phyloP scores from a whole-genome alignment of 2,888 invertebrate species.

The Pachymerium ferrugineum region DNA sequence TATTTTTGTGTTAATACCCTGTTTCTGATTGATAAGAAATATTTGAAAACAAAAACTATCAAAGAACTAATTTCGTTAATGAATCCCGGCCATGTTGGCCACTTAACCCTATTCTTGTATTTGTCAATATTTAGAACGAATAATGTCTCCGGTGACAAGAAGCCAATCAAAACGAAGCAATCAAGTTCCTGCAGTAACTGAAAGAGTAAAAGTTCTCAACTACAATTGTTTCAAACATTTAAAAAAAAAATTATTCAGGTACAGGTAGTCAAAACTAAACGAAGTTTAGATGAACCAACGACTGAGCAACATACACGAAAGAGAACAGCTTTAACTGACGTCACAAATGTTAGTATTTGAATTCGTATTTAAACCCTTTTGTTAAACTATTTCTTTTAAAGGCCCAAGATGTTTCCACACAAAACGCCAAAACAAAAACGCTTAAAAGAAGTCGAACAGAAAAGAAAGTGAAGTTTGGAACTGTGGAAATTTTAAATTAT shows the following conservation, averaged over 20 bases:
- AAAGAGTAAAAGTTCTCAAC: not conserved
- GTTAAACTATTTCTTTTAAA: not conserved
- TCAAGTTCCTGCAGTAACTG: not conserved
- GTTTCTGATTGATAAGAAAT: no score
- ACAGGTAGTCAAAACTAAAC: not conserved
- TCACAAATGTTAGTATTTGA: conserved; percentile 7
- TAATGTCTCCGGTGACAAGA: not conserved
- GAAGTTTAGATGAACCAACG: not conserved
- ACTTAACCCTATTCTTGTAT: not conserved
- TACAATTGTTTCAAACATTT: no score
- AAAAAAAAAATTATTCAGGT: no score
- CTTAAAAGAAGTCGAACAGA: not conserved
- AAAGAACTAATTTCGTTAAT: no score
- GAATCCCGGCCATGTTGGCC: no score
- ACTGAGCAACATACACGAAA: not conserved
- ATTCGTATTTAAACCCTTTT: not conserved
- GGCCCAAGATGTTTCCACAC: no score
- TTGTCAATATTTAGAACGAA: not conserved
- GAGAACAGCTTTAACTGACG: not conserved
- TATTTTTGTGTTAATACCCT: no score
- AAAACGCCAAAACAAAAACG: not conserved
- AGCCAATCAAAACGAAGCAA: not conserved
- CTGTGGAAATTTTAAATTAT: not conserved
- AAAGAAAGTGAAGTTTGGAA: no score
- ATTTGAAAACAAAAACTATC: no score